Evolutionary conservation across 2,888 invertebrate genomes (phyloP).

Genomic region (Scelioninae gen. 1): DNA sequence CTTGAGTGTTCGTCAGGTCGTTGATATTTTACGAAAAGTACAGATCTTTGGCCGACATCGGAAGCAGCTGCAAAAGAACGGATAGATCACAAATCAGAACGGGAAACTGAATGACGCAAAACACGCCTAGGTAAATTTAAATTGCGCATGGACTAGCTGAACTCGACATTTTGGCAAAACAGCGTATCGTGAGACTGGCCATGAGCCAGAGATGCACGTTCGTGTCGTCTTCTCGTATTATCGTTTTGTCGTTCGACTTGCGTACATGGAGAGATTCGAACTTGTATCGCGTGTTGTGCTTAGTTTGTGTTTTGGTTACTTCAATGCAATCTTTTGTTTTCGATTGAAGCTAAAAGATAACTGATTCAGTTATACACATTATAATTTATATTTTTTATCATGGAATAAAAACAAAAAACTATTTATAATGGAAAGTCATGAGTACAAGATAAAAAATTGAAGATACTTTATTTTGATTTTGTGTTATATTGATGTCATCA

Average conservation of each 20-base stretch:
- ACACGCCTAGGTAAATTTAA: conserved; percentile 83
- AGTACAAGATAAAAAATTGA: too few relatives aligned
- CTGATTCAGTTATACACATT: too few relatives aligned
- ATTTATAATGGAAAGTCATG: too few relatives aligned
- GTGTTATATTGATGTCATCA: too few relatives aligned
- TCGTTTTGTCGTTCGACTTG: conserved; percentile 71
- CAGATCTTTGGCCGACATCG: conserved; percentile 79
- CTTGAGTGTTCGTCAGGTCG: conserved; percentile 75
- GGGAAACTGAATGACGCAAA: conserved; percentile 81
- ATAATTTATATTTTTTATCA: too few relatives aligned
- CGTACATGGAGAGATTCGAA: conserved; percentile 42
- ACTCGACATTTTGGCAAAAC: conserved; percentile 71
- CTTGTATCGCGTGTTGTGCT: conserved; percentile 34
- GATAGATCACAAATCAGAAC: conserved; percentile 80
- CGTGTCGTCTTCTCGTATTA: conserved; percentile 72
- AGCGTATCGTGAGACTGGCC: conserved; percentile 74
- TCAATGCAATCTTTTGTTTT: not conserved
- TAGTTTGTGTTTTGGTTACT: conserved; percentile 29
- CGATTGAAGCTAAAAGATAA: conserved; percentile 9
- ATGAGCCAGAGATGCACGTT: conserved; percentile 75
- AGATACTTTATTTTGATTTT: too few relatives aligned
- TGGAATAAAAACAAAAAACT: too few relatives aligned
- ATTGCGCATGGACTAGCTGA: conserved; percentile 77
- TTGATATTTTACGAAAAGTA: conserved; percentile 76
- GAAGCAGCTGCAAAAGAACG: conserved; percentile 78